Base-by-base conservation (phyloP, 2,113 vertebrate species). In the Marmota flaviventris region DNA sequence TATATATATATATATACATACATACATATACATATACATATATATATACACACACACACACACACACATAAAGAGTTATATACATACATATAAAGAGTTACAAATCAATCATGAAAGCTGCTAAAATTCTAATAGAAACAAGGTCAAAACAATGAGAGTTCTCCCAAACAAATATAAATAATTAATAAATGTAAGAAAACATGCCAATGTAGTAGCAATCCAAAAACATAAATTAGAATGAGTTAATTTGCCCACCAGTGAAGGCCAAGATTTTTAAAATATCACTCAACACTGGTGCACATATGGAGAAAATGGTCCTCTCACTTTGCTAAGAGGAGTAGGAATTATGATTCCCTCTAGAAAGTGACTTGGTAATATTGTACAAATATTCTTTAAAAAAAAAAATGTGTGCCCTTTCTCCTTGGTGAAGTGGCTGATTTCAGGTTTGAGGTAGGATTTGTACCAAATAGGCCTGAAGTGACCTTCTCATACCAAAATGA, bases 171-270 rank as follows among this genome's bases (percentile, higher is more conserved):
- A 90, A 93, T 63, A 61, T 81, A 72, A 56, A 70, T 48, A 67
- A 89, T 82, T 77, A 82, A 72, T 86, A 85, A 86, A 76, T 53
- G 39, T 45, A 77, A 95, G 61, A 95, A 89, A 97, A 72, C 4
- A 24, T 37, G 42, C 76, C 13, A 51, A 88, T 11, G 45, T 42
- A 75, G 78, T 37, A 79, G 65, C 56, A 88, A 93, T 39, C n/a
- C 37, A 89, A 96, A 61, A 93, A 79, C 67, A 39, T 75, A 89
- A 82, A 91, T 73, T 34, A 73, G 42, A 96, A 51, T 14, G 17
- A 91, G 51, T 61, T 85, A 67, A 61, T 75, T 76, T 81, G 34
- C 34, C 72, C 53, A 70, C 29, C 69, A 83, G 78, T 34, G 58
- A 78, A 73, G 7, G 39, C 76, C 53, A 87, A 78, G 32, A 51